Percentiles rank a stretch among this genome's conserved stretches.
Conservation (phyloP, 2,113 vertebrate species). For the Myotis brandtii region DNA sequence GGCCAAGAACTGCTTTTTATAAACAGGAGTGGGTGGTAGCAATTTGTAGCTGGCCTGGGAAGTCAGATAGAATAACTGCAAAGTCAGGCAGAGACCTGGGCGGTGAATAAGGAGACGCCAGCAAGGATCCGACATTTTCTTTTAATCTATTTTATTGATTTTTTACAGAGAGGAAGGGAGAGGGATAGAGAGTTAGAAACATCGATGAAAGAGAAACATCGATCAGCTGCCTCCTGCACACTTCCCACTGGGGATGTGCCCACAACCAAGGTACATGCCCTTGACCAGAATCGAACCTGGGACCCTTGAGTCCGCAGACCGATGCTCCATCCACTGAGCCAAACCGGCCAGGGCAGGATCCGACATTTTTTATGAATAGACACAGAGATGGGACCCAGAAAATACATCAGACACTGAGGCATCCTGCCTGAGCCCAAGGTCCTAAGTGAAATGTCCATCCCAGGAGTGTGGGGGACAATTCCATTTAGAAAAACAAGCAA, state of each 20-base stretch:
- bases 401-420: neutral
- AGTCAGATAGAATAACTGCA: neutral
- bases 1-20: neutral
- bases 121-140: too few species aligned
- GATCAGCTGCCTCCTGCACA: too few species aligned
- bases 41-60: neutral
- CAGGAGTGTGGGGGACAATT: fast-evolving
- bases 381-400: neutral
- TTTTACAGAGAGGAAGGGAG: too few species aligned
- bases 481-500: neutral
- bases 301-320: too few species aligned
- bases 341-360: too few species aligned
- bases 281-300: too few species aligned
- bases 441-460: neutral
- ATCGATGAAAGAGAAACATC: too few species aligned
- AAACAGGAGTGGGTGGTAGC: neutral
- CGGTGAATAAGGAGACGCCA: neutral
- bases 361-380: neutral
- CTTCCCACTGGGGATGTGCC: too few species aligned
- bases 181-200: too few species aligned
- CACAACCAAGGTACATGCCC: too few species aligned
- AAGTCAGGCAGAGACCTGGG: neutral
- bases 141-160: too few species aligned
- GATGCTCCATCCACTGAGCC: too few species aligned
- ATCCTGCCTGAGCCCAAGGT: neutral